phyloP scores from a whole-genome alignment of 1,140 invertebrate species.

The Zaprionus ghesquierei region DNA sequence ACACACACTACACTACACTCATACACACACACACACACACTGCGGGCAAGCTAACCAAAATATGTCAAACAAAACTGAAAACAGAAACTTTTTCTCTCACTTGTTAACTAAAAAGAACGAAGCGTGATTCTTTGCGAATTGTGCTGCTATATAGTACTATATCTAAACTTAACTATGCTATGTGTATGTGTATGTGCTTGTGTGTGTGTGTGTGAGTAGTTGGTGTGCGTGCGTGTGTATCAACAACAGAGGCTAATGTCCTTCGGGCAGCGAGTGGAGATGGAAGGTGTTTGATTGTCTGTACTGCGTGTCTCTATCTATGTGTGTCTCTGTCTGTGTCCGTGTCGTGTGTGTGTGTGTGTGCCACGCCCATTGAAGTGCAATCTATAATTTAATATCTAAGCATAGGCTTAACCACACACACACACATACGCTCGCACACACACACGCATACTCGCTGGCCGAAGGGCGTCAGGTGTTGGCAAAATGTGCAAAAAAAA shows the following conservation, averaged over 20 bases:
- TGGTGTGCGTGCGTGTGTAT: constrained; percentile 9
- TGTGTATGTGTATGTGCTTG: constrained; percentile 27
- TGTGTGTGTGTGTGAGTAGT: constrained; percentile 16
- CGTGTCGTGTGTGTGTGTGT: constrained; percentile 8
- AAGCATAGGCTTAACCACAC: constrained; percentile 12
- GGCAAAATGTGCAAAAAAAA: constrained; percentile 40
- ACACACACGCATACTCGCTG: constrained; percentile 34
- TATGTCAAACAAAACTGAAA: constrained; percentile 15
- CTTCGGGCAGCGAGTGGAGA: constrained; percentile 46
- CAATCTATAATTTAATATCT: constrained; percentile 49
- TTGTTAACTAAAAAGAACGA: constrained; percentile 24
- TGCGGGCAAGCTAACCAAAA: constrained; percentile 36
- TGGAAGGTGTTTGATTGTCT: background rate
- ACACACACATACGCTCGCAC: constrained; percentile 4
- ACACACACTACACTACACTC: constrained; percentile 14
- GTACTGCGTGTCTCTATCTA: too few species aligned
- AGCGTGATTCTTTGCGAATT: background rate
- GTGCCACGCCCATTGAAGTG: constrained; percentile 41
- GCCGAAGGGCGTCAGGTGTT: constrained; percentile 78
- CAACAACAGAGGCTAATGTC: constrained; percentile 77
- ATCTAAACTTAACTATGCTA: constrained; percentile 14
- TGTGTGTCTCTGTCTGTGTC: too few species aligned
- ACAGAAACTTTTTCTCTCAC: background rate
- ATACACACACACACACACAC: constrained; percentile 24
- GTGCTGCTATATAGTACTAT: constrained; percentile 8